These are phyloP conservation scores for Apeltes quadracus DNA, from an alignment of 2,113 vertebrate genomes.

Conservation along the genomic window DNA sequence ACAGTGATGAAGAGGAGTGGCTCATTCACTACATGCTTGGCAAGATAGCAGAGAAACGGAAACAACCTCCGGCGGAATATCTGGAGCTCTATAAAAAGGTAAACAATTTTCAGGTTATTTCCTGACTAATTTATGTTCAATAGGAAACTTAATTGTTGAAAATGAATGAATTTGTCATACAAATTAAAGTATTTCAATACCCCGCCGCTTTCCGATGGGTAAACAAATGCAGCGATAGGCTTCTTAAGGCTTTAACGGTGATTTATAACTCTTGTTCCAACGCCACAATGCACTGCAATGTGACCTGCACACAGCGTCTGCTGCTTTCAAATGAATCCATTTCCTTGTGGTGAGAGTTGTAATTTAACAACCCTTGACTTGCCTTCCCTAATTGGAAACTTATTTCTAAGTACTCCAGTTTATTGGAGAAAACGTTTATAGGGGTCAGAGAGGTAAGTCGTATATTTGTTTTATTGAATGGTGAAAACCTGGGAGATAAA, in stretches of 20 bases:
- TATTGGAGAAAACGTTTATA: too few relatives aligned
- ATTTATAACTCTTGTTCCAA: not conserved
- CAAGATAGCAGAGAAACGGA: conserved; percentile 97
- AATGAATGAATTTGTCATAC: not conserved
- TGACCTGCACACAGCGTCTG: not conserved
- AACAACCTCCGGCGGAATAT: conserved; percentile 85
- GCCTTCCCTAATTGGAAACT: not conserved
- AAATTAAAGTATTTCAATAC: not conserved
- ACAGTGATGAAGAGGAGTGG: conserved; percentile 97
- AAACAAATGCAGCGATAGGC: not conserved
- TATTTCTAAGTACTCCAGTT: not conserved
- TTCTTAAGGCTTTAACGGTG: not conserved
- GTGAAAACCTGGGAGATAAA: not conserved
- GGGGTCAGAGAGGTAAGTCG: not conserved
- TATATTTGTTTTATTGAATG: not conserved
- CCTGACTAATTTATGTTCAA: not conserved
- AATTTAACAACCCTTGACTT: not conserved
- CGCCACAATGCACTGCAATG: not conserved
- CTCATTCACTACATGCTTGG: conserved; percentile 99
- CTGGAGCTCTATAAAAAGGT: conserved; percentile 92
- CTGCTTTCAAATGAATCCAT: conserved; percentile 5
- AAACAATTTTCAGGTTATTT: not conserved
- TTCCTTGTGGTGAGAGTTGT: not conserved
- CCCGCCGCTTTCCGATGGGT: too few relatives aligned
- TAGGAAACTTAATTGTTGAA: not conserved